These are phyloP conservation scores for Hybognathus amarus DNA, from an alignment of 2,797 vertebrate species.

Conservation along the genomic window DNA sequence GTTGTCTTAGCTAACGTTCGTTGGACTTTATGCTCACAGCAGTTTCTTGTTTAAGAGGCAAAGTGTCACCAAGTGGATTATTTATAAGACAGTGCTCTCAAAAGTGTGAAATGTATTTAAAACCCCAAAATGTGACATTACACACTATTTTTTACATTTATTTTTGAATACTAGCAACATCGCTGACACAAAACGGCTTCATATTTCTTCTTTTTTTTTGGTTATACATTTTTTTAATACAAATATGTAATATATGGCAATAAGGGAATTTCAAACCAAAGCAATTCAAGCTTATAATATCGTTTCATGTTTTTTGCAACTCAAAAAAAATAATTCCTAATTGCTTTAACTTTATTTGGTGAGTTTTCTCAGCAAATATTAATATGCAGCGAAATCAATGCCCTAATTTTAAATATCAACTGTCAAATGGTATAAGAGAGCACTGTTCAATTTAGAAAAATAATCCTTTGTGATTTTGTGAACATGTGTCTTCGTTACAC, in stretches of 20 bases:
- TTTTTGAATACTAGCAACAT: background rate
- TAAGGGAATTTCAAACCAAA: background rate
- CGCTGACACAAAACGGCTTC: background rate
- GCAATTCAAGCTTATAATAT: background rate
- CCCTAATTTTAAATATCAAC: background rate
- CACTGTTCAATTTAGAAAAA: constrained; percentile 77
- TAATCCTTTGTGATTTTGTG: constrained; percentile 77
- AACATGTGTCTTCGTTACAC: constrained; percentile 51
- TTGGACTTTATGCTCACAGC: constrained; percentile 68
- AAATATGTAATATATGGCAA: background rate
- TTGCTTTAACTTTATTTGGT: background rate
- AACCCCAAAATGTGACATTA: background rate
- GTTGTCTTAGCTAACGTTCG: constrained; percentile 55
- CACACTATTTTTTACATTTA: background rate
- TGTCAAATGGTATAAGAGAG: constrained; percentile 68
- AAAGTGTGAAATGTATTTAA: constrained; percentile 52
- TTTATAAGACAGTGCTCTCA: constrained; percentile 84
- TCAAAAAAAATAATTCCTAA: background rate
- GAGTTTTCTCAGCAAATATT: background rate
- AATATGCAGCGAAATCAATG: background rate
- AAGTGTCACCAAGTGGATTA: constrained; percentile 85
- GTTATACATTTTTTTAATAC: background rate
- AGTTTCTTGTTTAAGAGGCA: constrained; percentile 61
- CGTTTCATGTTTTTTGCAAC: background rate
- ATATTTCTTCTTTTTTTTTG: too few species aligned